A percentile compares a stretch with the other conserved stretches of the same genome.
These are phyloP conservation scores for Mohoua ochrocephala DNA, from an alignment of 2,113 vertebrate species.

Conservation along the genomic window DNA sequence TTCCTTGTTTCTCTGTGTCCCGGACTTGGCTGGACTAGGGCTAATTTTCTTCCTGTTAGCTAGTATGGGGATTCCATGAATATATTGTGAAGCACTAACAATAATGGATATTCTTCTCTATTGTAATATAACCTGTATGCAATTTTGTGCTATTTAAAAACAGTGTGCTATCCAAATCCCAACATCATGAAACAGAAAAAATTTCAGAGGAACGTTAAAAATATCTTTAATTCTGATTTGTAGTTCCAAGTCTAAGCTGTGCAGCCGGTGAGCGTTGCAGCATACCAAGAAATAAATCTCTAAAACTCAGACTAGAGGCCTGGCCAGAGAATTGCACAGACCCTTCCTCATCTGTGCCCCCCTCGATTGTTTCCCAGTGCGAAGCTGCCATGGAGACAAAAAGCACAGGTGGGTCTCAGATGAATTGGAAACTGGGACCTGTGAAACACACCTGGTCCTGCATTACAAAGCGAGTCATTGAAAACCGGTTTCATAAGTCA, in stretches of 20 bases:
- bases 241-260: not conserved
- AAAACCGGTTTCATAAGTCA: not conserved
- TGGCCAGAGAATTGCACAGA: not conserved
- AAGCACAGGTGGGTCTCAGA: not conserved
- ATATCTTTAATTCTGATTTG: not conserved
- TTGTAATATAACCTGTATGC: not conserved
- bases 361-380: not conserved
- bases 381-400: not conserved
- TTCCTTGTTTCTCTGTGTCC: not conserved
- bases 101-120: not conserved
- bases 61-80: not conserved
- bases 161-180: not conserved
- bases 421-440: not conserved
- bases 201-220: not conserved
- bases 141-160: not conserved
- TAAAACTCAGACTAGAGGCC: not conserved
- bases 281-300: not conserved
- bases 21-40: not conserved
- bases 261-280: not conserved
- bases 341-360: not conserved
- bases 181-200: not conserved
- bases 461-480: accelerated
- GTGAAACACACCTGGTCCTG: not conserved
- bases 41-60: not conserved
- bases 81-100: not conserved